Evolutionary conservation across 2,888 invertebrate genomes (phyloP).

Genomic region (Papilio demoleus): DNA sequence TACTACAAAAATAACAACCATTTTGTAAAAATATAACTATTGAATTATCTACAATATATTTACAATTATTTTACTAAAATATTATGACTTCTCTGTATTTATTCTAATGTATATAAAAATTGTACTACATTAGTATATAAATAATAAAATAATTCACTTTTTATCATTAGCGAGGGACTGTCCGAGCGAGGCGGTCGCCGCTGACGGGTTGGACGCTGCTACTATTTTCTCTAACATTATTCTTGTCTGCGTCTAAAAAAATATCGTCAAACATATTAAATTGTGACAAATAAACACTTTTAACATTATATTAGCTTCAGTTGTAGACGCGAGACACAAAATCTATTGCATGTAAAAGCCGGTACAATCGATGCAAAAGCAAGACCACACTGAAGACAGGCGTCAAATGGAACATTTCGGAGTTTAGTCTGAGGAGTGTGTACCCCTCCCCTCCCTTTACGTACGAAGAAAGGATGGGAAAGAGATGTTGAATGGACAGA

Average conservation of each 20-base stretch:
- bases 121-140: slow-evolving; percentile 25
- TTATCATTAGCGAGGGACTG: slow-evolving; percentile 72
- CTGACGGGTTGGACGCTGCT: slow-evolving; percentile 67
- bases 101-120: slow-evolving; percentile 18
- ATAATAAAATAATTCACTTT: slow-evolving; percentile 61
- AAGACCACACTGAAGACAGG: no score
- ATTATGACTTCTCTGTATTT: no score
- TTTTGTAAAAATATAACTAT: not conserved
- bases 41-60: not conserved
- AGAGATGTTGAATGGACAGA: no score
- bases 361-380: no score
- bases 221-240: slow-evolving; percentile 73
- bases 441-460: no score
- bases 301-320: no score
- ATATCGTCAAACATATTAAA: not conserved
- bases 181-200: slow-evolving; percentile 75
- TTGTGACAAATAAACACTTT: not conserved
- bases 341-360: no score
- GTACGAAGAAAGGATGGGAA: no score
- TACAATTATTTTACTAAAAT: no score
- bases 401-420: no score
- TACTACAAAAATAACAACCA: slow-evolving; percentile 41
- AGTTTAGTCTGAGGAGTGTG: no score
- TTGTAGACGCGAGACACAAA: no score
- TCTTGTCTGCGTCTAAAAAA: slow-evolving; percentile 68